Conservation (phyloP, 1,140 invertebrate species). For the Pseudomyrmex cubaensis region DNA sequence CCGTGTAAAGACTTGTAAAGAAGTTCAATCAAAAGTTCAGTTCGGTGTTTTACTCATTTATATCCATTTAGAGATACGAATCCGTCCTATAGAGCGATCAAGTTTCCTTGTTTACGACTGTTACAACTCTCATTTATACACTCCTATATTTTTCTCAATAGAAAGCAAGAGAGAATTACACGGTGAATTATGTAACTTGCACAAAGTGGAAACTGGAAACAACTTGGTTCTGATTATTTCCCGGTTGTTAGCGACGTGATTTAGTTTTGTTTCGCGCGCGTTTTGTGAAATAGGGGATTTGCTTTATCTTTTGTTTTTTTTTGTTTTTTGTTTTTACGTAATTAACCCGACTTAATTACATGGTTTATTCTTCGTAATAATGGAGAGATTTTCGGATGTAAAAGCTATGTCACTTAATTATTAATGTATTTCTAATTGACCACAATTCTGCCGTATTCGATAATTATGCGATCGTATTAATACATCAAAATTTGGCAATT, state of each 20-base stretch:
- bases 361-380: background rate
- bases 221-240: background rate
- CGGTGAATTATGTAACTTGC: background rate
- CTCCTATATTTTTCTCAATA: constrained; percentile 6
- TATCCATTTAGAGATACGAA: constrained; percentile 17
- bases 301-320: too few relatives aligned
- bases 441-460: background rate
- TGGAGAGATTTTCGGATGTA: background rate
- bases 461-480: constrained; percentile 17
- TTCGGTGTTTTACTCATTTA: constrained; percentile 11
- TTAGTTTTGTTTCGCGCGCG: background rate
- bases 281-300: background rate
- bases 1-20: background rate
- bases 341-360: background rate
- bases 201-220: background rate
- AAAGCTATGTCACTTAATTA: background rate
- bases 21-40: background rate
- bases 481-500: constrained; percentile 10
- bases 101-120: constrained; percentile 15
- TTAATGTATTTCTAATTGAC: background rate
- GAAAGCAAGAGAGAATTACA: background rate
- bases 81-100: background rate
- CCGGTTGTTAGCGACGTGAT: background rate
- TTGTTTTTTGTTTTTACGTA: too few relatives aligned
- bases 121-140: constrained; percentile 29